phyloP scores from a whole-genome alignment of 2,797 vertebrate species.

The Anolis apletophallus region DNA sequence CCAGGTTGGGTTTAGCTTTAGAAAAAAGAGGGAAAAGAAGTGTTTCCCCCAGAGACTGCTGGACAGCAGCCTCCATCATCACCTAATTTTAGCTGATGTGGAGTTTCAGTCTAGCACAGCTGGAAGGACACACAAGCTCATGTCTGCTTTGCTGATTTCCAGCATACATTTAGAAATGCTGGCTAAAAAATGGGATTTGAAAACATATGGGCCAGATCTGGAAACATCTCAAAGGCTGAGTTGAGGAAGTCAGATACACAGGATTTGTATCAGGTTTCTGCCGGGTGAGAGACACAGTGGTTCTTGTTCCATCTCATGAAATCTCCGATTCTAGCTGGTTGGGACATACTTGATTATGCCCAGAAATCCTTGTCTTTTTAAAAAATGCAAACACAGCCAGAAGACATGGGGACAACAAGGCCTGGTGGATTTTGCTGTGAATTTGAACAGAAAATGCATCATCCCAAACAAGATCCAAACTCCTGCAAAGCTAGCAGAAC shows the following conservation, averaged over 20 bases:
- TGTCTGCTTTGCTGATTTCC: background rate
- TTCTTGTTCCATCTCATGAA: background rate
- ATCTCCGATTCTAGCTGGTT: background rate
- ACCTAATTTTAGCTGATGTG: background rate
- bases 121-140: background rate
- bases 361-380: background rate
- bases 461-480: background rate
- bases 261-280: background rate
- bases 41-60: background rate
- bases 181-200: background rate
- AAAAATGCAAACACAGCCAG: background rate
- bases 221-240: background rate
- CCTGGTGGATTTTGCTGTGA: background rate
- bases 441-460: background rate
- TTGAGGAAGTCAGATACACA: background rate
- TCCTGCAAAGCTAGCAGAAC: no score
- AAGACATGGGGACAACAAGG: background rate
- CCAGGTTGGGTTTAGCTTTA: background rate
- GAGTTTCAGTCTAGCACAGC: background rate
- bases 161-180: background rate
- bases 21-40: background rate
- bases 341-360: background rate
- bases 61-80: background rate
- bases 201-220: background rate
- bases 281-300: background rate